phyloP scores from a whole-genome alignment of 2,797 vertebrate species.

The Buceros bicornis region DNA sequence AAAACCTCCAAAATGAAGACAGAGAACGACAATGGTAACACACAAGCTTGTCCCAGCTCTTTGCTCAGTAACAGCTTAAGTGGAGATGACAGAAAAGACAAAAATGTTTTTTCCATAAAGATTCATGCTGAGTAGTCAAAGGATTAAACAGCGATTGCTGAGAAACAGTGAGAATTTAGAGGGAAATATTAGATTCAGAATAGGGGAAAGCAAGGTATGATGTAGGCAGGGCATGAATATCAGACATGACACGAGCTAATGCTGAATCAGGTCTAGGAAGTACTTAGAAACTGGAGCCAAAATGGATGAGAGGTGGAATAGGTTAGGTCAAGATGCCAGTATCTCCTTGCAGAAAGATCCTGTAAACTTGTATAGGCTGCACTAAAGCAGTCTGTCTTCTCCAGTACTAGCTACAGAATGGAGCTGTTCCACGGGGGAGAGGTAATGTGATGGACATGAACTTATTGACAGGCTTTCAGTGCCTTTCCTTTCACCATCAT shows the following conservation, averaged over 20 bases:
- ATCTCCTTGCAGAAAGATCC: not conserved
- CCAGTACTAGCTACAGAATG: not conserved
- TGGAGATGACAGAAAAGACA: not conserved
- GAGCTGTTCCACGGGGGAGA: not conserved
- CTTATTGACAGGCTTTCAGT: not conserved
- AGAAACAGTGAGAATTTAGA: not conserved
- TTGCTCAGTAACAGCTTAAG: not conserved
- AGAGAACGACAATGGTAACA: not conserved
- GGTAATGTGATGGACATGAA: not conserved
- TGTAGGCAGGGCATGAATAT: not conserved
- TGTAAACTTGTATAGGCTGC: not conserved
- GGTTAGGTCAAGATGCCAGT: not conserved
- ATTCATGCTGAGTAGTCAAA: not conserved
- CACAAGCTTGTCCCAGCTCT: not conserved
- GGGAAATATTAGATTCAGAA: not conserved
- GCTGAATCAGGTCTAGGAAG: not conserved
- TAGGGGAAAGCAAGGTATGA: not conserved
- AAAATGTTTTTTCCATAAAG: not conserved
- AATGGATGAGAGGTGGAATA: not conserved
- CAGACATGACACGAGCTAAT: not conserved
- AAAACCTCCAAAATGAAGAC: not conserved
- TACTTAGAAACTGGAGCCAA: not conserved
- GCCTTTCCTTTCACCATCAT: not conserved
- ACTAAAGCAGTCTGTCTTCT: not conserved
- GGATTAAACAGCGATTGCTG: not conserved